Conservation (phyloP, 2,888 invertebrate genomes). For the Callyntrura guangdongensis region DNA sequence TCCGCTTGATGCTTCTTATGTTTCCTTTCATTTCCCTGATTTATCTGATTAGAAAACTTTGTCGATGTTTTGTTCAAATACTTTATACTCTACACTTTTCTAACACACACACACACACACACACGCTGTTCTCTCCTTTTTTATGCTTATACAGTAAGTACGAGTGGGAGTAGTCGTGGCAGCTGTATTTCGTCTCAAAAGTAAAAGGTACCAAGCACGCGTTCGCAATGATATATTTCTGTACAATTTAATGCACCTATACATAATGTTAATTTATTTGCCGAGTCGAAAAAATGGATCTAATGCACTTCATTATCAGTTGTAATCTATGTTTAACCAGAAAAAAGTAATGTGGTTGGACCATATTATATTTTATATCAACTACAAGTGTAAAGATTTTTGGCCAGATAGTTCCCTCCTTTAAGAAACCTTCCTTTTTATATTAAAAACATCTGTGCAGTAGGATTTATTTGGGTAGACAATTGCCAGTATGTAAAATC, state of each 20-base stretch:
- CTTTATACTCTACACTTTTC: not conserved
- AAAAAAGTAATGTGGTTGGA: constrained; percentile 33
- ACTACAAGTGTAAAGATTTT: constrained; percentile 52
- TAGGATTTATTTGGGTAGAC: not conserved
- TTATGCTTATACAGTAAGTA: not conserved
- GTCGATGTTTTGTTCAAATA: constrained; percentile 44
- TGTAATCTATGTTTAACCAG: constrained; percentile 24
- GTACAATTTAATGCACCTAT: not conserved
- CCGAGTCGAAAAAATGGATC: not conserved
- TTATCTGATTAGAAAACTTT: constrained; percentile 19
- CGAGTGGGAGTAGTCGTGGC: not conserved
- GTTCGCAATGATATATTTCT: too few species aligned
- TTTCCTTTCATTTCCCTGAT: not conserved
- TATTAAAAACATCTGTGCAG: constrained; percentile 33
- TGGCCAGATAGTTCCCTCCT: constrained; percentile 9
- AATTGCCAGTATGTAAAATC: not conserved
- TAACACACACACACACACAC: too few species aligned
- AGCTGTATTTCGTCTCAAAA: not conserved
- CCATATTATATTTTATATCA: not conserved
- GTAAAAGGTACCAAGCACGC: not conserved
- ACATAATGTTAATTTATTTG: not conserved
- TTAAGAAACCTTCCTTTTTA: constrained; percentile 3
- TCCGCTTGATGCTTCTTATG: not conserved
- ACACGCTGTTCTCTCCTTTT: too few species aligned
- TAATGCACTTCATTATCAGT: constrained; percentile 20